Evolutionary conservation across 2,888 invertebrate genomes (phyloP), one percentile per base, ranked within the genome.

Genomic region (Lycocerus yunnanus): DNA sequence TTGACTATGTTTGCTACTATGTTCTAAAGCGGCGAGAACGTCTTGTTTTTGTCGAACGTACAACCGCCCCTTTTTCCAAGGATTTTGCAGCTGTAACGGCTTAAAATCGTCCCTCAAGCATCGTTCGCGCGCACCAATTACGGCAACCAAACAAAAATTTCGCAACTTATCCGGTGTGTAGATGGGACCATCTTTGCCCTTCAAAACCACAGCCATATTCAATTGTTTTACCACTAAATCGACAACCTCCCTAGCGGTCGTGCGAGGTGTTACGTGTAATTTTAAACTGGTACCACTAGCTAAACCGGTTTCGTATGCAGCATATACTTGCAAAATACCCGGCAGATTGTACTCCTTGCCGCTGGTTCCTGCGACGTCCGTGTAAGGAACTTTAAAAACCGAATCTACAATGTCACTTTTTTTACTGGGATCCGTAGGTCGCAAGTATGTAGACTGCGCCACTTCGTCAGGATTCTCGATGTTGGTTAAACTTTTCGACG

Each of bases 211-310:
- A 13, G 97, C 96, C 93, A 96, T 95, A 85, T 98, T 98, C 61
- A 99, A 90, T 86, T 99, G 98, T 85, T 97, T 95, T 70, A 99
- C 96, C 16, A 99, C 97, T 77, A 98, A 90, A 87, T 97, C 95
- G 77, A 99, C 96, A 70, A 99, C 97, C 88, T 99, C 98, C 14
- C 97, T 90, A 0, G 98, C 96, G 0, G 97, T 96, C 0, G 99
- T 99, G 80, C 94, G 91, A 0, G 95, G 94, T 0, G 97, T 97
- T 0, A 99, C 96, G 86, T 97, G 97, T 3, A 99, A 89, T 83
- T 97, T 97, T 43, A 99, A 91, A 81, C 97, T 97, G 0, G 97
- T 97, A 6, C 97, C 98, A 76, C 92, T 93, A 1, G 97, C 96
- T 79, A 99, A 88, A 9, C 98, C 98, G 0, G 97, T 97, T 80